These are phyloP conservation scores for zebrafish (Danio rerio) DNA, from an alignment of 2,113 vertebrate genomes.

Conservation along the genomic window DNA sequence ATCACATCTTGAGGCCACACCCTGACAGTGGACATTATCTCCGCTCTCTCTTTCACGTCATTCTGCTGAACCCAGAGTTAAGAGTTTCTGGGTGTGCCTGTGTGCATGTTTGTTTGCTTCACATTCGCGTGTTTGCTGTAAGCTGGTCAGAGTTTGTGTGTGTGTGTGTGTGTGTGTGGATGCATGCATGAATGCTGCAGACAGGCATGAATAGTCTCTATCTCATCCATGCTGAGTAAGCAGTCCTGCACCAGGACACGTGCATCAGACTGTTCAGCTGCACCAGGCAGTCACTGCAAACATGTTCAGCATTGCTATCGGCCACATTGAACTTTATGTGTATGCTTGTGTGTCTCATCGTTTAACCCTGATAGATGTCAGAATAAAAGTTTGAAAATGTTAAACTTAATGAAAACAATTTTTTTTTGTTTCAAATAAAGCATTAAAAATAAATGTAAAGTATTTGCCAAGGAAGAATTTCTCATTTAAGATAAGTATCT, in stretches of 20 bases:
- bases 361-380: background rate
- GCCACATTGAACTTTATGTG: background rate
- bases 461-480: too few relatives aligned
- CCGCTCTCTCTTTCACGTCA: background rate
- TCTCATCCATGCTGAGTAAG: conserved; percentile 45
- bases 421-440: too few relatives aligned
- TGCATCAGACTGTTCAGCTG: conserved; percentile 16
- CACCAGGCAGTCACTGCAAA: background rate
- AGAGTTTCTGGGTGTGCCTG: background rate
- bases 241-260: conserved; percentile 25
- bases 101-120: background rate
- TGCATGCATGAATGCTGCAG: conserved; percentile 20
- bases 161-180: background rate
- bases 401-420: too few relatives aligned
- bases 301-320: background rate
- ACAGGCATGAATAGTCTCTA: conserved; percentile 1
- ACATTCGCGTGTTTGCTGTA: background rate
- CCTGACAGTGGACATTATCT: conserved; percentile 23
- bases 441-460: too few relatives aligned
- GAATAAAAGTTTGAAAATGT: background rate
- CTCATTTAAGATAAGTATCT: too few relatives aligned
- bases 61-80: background rate
- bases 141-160: background rate
- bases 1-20: conserved; percentile 39
- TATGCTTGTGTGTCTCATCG: background rate